Evolutionary conservation across 2,888 invertebrate species (phyloP), one percentile per base, ranked within the genome.

Genomic region (Megamerina dolium): DNA sequence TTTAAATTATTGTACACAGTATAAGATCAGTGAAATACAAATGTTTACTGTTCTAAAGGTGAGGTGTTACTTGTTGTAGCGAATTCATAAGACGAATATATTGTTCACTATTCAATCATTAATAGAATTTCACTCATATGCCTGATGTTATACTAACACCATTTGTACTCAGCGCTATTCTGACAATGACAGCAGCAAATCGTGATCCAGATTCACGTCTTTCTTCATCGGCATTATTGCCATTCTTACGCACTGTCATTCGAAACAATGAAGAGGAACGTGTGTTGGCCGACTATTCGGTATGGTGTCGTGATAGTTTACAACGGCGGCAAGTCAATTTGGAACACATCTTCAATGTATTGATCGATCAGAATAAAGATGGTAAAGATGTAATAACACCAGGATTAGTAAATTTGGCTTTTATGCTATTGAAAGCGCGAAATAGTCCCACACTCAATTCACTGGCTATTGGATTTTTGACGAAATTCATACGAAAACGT

Each of bases 61-160:
- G 54, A 48, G 38, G 23, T n/a, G 12, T 13, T 17, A 12, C 17
- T 1, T 29, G 16, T n/a, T 32, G 16, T 26, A 29, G 19, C 13
- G n/a, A n/a, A n/a, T 27, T 12, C 27, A 12, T 5, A 27, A 17
- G 18, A 21, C 16, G n/a, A 16, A 14, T 19, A 10, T 1, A 32
- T 5, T 27, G 12, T 34, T n/a, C 30, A 20, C 5, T 34, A 4
- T 36, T 67, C 10, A 8, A 8, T 23, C 10, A 8, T 23, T 23
- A 23, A 70, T 18, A 79, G 73, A 75, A 68, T 52, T 68, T 79
- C 18, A 58, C 69, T 2, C 73, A 74, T 43, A 72, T 75, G 42
- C 80, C 82, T 0, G 79, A 82, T 59, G 74, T 75, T 39, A 64
- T 81, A 32, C 61, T 83, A 20, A 77, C 81, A 51, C 78, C 82